Evolutionary conservation across 2,888 invertebrate species (phyloP).

Genomic region (Hydropsyche betteni): DNA sequence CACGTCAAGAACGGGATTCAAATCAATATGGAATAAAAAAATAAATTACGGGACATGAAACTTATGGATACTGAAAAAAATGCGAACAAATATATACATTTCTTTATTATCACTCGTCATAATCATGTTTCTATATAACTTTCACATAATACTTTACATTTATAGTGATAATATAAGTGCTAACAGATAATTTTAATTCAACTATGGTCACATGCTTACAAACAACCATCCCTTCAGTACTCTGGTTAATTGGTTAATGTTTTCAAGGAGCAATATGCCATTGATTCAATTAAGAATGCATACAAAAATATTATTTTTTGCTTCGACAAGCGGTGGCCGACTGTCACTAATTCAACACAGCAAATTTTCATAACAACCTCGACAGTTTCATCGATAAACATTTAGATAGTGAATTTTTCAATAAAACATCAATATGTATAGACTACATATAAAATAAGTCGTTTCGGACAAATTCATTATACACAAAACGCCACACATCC

Average conservation of each 20-base stretch:
- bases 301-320: slow-evolving; percentile 1
- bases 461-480: too few species aligned
- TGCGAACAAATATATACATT: slow-evolving; percentile 6
- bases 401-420: too few species aligned
- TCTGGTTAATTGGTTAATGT: not conserved
- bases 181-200: slow-evolving; percentile 22
- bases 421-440: too few species aligned
- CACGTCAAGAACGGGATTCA: too few species aligned
- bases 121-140: not conserved
- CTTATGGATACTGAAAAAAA: too few species aligned
- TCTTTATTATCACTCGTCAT: slow-evolving; percentile 10
- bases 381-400: too few species aligned
- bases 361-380: not conserved
- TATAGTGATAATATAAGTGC: slow-evolving; percentile 20
- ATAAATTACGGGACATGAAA: too few species aligned
- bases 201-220: slow-evolving; percentile 17
- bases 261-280: not conserved
- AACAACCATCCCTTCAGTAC: slow-evolving; percentile 5
- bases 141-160: slow-evolving; percentile 23
- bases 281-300: not conserved
- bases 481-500: too few species aligned
- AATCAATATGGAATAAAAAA: too few species aligned
- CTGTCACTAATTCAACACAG: not conserved
- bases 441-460: too few species aligned
- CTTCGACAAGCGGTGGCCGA: slow-evolving; percentile 2